These are phyloP conservation scores for Lagothrix lagotricha DNA, from an alignment of 2,797 vertebrate genomes.

Conservation along the genomic window DNA sequence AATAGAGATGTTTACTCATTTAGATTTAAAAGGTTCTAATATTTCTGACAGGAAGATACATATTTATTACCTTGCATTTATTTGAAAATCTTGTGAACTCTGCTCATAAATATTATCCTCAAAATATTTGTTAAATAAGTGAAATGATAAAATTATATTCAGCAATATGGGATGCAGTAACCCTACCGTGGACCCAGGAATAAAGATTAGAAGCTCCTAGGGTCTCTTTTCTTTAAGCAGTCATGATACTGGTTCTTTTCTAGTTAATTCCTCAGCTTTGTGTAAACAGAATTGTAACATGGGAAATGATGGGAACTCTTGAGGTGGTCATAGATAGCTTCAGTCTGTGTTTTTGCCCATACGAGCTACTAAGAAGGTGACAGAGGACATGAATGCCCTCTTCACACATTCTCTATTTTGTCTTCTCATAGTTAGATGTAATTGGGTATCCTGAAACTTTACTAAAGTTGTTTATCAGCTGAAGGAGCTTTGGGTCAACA, in stretches of 20 bases:
- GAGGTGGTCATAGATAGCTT: not conserved
- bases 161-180: not conserved
- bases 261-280: not conserved
- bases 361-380: not conserved
- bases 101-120: not conserved
- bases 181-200: not conserved
- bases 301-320: not conserved
- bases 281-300: not conserved
- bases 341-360: not conserved
- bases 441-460: not conserved
- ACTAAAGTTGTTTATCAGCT: too few species aligned
- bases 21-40: not conserved
- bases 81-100: constrained; percentile 23
- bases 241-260: not conserved
- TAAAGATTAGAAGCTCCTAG: not conserved
- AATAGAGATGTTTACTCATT: not conserved
- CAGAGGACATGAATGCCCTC: not conserved
- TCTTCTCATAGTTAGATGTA: not conserved
- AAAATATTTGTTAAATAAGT: constrained; percentile 30
- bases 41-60: not conserved
- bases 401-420: not conserved
- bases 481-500: too few species aligned
- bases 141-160: constrained; percentile 3
- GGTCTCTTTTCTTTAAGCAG: not conserved
- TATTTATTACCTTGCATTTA: not conserved